Conservation (phyloP, 2,113 vertebrate genomes). For the Probosciger aterrimus region DNA sequence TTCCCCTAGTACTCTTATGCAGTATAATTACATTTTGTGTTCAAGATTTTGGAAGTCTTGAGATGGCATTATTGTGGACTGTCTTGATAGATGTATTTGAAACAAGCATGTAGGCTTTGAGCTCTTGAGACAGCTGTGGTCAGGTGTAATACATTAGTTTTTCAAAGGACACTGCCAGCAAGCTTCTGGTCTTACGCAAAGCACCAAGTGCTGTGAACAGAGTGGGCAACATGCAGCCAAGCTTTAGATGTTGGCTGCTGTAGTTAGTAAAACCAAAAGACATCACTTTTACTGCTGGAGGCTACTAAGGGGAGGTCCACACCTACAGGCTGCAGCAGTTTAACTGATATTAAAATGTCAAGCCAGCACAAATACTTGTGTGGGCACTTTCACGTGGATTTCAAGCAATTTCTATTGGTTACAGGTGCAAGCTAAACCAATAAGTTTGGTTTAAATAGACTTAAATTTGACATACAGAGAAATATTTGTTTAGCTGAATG, state of each 20-base stretch:
- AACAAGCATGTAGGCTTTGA: not conserved
- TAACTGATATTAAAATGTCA: not conserved
- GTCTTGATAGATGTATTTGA: not conserved
- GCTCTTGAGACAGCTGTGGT: not conserved
- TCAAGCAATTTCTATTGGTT: not conserved
- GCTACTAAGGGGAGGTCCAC: not conserved
- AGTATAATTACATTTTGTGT: not conserved
- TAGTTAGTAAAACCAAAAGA: not conserved
- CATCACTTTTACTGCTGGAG: not conserved
- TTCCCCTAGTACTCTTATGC: not conserved
- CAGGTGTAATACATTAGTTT: not conserved
- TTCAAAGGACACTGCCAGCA: not conserved
- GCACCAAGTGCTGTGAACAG: not conserved
- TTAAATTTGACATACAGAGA: not conserved
- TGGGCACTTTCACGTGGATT: not conserved
- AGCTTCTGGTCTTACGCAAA: not conserved
- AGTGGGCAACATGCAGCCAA: not conserved
- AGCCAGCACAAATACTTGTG: not conserved
- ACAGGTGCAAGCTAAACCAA: not conserved
- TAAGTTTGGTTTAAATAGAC: not conserved
- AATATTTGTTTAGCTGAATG: slow-evolving; percentile 12
- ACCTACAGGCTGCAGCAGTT: not conserved
- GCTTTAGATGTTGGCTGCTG: not conserved
- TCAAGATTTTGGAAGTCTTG: not conserved
- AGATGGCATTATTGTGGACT: not conserved